Percentiles rank a stretch among this genome's conserved stretches.
Conservation (phyloP, 2,113 vertebrate genomes). For the Zosterops pallidus region DNA sequence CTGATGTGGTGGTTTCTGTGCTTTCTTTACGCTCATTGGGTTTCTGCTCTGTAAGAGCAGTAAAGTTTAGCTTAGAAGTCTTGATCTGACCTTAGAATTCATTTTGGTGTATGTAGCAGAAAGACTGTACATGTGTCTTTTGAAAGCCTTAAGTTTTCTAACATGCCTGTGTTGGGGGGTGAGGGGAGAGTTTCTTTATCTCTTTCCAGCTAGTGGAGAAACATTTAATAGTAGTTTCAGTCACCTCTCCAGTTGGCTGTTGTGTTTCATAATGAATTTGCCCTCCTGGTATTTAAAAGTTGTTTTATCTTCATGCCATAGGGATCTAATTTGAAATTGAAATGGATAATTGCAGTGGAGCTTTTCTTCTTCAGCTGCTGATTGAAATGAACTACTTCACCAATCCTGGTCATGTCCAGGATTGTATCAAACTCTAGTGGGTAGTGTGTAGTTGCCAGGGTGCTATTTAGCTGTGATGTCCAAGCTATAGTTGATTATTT, state of each 20-base stretch:
- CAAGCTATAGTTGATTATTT: neutral
- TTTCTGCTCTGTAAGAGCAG: neutral
- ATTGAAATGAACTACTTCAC: neutral
- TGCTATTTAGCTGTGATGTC: neutral
- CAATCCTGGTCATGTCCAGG: fast-evolving
- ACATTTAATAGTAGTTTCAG: neutral
- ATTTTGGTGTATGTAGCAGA: neutral
- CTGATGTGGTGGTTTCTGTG: neutral
- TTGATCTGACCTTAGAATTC: neutral
- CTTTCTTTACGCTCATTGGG: neutral
- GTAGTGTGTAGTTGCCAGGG: neutral
- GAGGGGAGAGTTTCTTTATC: fast-evolving
- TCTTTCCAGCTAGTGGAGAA: neutral
- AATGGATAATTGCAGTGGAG: neutral
- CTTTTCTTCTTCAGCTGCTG: neutral
- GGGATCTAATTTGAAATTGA: neutral
- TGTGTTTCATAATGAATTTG: neutral
- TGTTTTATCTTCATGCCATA: neutral
- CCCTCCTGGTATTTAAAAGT: neutral
- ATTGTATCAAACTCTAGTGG: neutral
- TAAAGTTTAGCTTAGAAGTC: neutral
- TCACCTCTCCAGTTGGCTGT: neutral
- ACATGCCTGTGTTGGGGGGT: neutral
- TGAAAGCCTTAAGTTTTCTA: neutral
- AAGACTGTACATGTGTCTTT: neutral